These are phyloP conservation scores for Ara ararauna DNA, from an alignment of 2,797 vertebrate species.

Conservation along the genomic window DNA sequence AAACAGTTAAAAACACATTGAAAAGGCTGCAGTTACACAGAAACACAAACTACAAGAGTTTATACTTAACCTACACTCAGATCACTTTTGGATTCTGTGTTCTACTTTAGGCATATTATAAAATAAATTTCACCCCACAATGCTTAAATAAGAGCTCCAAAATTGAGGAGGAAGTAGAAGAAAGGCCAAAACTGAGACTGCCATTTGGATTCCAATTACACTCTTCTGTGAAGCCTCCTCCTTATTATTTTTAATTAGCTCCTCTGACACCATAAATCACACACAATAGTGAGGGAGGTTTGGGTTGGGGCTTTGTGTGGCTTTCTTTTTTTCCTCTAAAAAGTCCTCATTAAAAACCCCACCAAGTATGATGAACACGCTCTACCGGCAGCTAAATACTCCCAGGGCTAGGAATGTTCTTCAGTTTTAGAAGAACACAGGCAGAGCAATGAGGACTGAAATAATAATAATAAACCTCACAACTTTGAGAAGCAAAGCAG, in stretches of 20 bases:
- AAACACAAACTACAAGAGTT: neutral
- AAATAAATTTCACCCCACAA: neutral
- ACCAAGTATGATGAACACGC: neutral
- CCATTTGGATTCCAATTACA: slow-evolving; percentile 18
- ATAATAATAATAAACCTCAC: too few species aligned
- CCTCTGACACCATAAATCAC: slow-evolving; percentile 21
- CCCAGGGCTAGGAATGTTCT: neutral
- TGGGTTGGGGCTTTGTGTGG: neutral
- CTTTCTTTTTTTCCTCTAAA: neutral
- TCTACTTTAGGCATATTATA: neutral
- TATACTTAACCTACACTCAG: neutral
- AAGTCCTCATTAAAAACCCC: neutral
- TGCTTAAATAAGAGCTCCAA: neutral
- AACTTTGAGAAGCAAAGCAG: neutral
- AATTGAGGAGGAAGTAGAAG: neutral
- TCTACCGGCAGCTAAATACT: neutral
- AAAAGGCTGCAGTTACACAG: neutral
- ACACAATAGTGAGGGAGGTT: neutral
- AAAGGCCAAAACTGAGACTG: neutral
- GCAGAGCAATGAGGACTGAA: neutral
- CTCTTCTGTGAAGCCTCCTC: neutral
- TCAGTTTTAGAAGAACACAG: neutral
- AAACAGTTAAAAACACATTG: neutral
- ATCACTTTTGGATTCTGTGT: neutral
- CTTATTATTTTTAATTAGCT: slow-evolving; percentile 56